phyloP scores from a whole-genome alignment of 2,113 vertebrate species.

The Camelus bactrianus region DNA sequence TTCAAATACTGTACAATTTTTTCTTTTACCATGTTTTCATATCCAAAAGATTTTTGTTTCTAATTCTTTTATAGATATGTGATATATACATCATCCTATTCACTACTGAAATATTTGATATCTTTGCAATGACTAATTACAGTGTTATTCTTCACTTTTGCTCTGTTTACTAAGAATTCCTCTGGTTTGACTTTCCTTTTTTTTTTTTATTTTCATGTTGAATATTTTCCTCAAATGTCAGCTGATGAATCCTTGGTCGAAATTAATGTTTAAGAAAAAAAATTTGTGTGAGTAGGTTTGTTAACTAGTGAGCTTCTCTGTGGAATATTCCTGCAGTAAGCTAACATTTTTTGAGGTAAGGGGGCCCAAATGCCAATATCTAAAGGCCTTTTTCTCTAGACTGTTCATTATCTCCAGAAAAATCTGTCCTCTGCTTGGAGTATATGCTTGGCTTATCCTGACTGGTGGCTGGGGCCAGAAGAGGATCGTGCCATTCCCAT shows the following conservation, averaged over 20 bases:
- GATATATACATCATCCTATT: neutral
- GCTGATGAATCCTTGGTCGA: neutral
- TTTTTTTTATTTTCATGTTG: neutral
- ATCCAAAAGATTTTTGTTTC: neutral
- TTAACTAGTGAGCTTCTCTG: neutral
- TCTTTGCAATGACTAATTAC: neutral
- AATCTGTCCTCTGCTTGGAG: neutral
- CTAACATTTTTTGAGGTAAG: neutral
- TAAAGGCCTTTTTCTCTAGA: neutral
- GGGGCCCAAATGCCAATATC: neutral
- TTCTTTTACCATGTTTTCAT: neutral
- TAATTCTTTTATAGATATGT: neutral
- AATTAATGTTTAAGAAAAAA: neutral
- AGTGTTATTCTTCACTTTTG: neutral
- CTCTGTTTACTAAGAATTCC: neutral
- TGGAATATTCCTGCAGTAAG: neutral
- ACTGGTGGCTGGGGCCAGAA: neutral
- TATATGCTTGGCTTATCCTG: neutral
- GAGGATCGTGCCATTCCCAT: neutral
- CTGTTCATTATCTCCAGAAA: neutral
- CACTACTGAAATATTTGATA: neutral
- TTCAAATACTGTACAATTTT: neutral
- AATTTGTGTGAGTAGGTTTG: neutral
- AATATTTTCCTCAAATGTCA: neutral
- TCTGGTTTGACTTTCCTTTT: neutral